These are phyloP conservation scores for Ectropis grisescens DNA, from an alignment of 1,140 invertebrate genomes.

Conservation along the genomic window DNA sequence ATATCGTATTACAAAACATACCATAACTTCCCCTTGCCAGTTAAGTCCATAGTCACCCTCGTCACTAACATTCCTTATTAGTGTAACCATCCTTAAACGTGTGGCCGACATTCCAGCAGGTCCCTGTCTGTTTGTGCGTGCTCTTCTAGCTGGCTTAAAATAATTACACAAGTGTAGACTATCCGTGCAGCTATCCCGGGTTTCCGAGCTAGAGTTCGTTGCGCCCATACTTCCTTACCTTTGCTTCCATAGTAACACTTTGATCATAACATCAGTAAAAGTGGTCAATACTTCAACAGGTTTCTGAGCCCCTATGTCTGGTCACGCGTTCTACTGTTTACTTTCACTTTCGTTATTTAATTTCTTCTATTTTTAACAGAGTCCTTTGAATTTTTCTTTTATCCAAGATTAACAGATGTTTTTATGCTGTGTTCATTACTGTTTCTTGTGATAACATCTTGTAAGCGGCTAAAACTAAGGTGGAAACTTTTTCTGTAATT, in stretches of 20 bases:
- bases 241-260: too few relatives aligned
- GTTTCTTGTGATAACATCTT: too few relatives aligned
- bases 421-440: too few relatives aligned
- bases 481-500: too few relatives aligned
- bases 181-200: conserved; percentile 29
- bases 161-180: conserved; percentile 61
- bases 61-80: too few relatives aligned
- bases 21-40: too few relatives aligned
- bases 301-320: conserved; percentile 17
- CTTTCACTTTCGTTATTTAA: conserved; percentile 32
- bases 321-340: conserved; percentile 10
- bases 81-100: conserved; percentile 20
- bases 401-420: neutral
- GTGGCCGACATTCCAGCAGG: conserved; percentile 38
- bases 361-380: too few relatives aligned
- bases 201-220: conserved; percentile 23
- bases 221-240: conserved; percentile 16
- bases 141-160: conserved; percentile 54
- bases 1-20: too few relatives aligned
- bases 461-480: too few relatives aligned
- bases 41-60: too few relatives aligned
- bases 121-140: conserved; percentile 36
- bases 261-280: conserved; percentile 28
- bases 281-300: conserved; percentile 25
- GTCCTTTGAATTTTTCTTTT: conserved; percentile 1